Evolutionary conservation across 2,888 invertebrate species (phyloP).

Genomic region (Augochlorella aurata): DNA sequence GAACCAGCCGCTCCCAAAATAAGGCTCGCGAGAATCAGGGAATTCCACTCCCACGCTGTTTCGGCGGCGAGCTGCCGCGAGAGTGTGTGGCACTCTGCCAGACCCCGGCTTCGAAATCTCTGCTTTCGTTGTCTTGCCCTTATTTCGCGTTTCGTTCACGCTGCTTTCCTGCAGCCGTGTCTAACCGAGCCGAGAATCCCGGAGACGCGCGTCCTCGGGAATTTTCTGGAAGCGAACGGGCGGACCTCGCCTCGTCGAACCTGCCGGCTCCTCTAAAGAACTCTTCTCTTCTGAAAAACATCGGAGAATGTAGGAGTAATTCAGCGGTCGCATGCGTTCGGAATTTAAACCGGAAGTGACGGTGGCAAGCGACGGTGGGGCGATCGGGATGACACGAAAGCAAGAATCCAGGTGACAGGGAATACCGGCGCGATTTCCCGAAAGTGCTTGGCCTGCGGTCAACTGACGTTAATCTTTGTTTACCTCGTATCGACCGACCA

Average conservation of each 20-base stretch:
- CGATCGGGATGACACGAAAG: conserved; percentile 47
- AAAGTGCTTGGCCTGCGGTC: conserved; percentile 51
- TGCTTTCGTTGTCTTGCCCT: conserved; percentile 53
- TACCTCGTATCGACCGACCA: conserved; percentile 12
- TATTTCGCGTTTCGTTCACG: conserved; percentile 32
- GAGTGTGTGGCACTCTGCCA: conserved; percentile 60
- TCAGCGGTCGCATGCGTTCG: too few species aligned
- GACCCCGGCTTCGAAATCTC: conserved; percentile 61
- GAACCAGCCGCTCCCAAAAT: conserved; percentile 64
- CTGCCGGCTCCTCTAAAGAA: too few species aligned
- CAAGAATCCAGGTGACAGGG: conserved; percentile 62
- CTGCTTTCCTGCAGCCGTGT: not conserved
- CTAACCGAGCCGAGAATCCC: not conserved
- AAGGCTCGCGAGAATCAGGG: conserved; percentile 72
- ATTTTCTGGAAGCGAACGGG: not conserved
- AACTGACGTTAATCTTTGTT: conserved; percentile 51
- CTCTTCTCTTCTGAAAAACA: too few species aligned
- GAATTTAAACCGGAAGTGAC: not conserved
- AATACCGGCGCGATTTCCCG: conserved; percentile 61
- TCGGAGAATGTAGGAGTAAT: too few species aligned
- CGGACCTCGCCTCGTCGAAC: not conserved
- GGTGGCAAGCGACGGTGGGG: conserved; percentile 21
- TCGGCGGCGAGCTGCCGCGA: conserved; percentile 27
- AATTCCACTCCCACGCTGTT: conserved; percentile 73
- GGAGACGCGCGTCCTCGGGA: not conserved